Conservation (phyloP, 2,888 invertebrate species). For the Acrocyrtus sp. region DNA sequence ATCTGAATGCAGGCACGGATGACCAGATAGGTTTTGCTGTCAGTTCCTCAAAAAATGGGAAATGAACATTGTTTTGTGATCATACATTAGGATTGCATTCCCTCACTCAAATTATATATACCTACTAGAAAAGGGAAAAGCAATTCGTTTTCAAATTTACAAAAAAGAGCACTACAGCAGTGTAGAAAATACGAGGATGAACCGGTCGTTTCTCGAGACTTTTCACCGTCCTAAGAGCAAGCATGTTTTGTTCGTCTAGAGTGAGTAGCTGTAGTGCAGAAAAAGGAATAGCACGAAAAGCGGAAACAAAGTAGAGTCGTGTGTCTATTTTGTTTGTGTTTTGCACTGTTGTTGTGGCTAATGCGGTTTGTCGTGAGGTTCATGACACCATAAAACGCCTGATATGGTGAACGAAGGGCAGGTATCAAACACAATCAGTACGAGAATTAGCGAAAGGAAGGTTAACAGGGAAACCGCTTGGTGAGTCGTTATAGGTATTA, state of each 20-base stretch:
- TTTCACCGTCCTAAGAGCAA: no score
- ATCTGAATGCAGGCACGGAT: no score
- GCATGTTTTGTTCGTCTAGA: not conserved
- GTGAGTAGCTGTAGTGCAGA: not conserved
- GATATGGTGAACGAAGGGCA: slow-evolving; percentile 8
- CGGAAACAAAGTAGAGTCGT: not conserved
- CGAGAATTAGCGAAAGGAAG: slow-evolving; percentile 5
- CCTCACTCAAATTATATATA: no score
- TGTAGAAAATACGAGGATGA: no score
- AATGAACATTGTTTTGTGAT: no score
- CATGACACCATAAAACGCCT: slow-evolving; percentile 36
- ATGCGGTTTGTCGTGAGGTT: slow-evolving; percentile 19
- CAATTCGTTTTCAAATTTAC: no score
- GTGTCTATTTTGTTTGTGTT: not conserved
- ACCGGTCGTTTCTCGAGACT: no score
- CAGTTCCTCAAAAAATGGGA: no score
- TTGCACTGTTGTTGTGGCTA: not conserved
- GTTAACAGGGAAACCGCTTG: not conserved
- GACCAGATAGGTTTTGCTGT: no score
- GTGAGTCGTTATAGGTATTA: not conserved
- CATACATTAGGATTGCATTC: no score
- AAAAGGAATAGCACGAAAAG: not conserved
- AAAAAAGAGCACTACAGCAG: no score
- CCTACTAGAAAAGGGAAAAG: no score
- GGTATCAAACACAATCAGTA: not conserved